Evolutionary conservation across 2,113 vertebrate species (phyloP).

Genomic region (Rhinopomastus cyanomelas): DNA sequence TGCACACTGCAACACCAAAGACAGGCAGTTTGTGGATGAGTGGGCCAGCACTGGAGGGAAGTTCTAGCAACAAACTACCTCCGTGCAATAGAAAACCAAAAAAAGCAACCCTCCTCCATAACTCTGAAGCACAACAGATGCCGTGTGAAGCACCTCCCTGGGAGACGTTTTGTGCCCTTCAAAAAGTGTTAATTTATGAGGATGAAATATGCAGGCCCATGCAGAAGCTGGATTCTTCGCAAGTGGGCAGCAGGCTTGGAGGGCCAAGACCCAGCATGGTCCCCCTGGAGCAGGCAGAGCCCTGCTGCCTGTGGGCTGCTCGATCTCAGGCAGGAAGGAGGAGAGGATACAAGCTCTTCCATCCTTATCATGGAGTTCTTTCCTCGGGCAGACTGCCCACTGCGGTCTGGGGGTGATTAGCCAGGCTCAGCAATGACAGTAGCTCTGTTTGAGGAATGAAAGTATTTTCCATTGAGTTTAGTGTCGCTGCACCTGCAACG

Average conservation of each 20-base stretch:
- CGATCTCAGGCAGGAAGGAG: background rate
- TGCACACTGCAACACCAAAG: background rate
- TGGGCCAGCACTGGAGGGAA: background rate
- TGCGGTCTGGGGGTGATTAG: background rate
- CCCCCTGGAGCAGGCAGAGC: background rate
- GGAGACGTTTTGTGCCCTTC: background rate
- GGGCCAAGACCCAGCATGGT: background rate
- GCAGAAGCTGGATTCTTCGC: background rate
- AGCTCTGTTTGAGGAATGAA: background rate
- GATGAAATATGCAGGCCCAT: background rate
- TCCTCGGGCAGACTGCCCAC: background rate
- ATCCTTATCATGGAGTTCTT: background rate
- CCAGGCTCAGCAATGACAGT: background rate
- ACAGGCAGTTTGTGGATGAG: accelerated
- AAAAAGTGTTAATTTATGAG: background rate
- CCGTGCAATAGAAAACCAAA: background rate
- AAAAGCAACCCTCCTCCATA: background rate
- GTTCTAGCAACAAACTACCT: background rate
- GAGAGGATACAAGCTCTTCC: background rate
- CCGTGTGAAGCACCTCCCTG: accelerated
- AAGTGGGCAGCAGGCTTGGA: background rate
- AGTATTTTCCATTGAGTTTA: slow-evolving; percentile 1
- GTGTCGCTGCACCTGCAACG: accelerated
- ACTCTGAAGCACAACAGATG: background rate
- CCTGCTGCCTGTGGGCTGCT: accelerated